These are phyloP conservation scores for Triops cancriformis DNA, from an alignment of 1,140 invertebrate species.

Conservation along the genomic window DNA sequence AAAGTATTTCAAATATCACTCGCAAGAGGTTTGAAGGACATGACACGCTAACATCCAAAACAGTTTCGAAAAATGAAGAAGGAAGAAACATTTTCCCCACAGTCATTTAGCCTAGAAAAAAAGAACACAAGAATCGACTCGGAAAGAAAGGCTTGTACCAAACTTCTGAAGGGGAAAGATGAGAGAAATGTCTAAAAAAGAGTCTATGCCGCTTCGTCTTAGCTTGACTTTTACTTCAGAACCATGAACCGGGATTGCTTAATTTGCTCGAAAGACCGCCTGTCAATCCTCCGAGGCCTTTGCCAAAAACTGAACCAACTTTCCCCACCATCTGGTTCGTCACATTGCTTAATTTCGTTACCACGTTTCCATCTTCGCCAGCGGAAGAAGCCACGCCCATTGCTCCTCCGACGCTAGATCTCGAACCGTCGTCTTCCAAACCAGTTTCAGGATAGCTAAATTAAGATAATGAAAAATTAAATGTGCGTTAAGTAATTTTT, in stretches of 20 bases:
- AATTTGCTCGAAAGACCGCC: constrained; percentile 71
- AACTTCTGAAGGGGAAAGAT: constrained; percentile 11
- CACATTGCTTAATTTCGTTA: constrained; percentile 58
- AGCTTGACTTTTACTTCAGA: constrained; percentile 27
- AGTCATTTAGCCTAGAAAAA: neutral
- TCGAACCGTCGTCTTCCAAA: constrained; percentile 45
- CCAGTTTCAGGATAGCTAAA: constrained; percentile 47
- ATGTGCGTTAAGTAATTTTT: constrained; percentile 6
- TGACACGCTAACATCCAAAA: constrained; percentile 5
- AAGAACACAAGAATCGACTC: neutral
- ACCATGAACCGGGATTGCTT: constrained; percentile 49
- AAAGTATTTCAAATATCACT: neutral
- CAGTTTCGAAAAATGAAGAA: neutral
- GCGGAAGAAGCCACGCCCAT: constrained; percentile 21
- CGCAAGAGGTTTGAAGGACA: neutral
- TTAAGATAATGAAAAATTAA: constrained; percentile 23
- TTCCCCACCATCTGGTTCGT: constrained; percentile 65
- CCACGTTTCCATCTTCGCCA: constrained; percentile 52
- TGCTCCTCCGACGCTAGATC: constrained; percentile 34
- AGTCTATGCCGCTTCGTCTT: neutral
- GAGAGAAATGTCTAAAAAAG: constrained; percentile 15
- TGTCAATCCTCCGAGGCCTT: constrained; percentile 69
- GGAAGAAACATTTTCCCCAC: neutral
- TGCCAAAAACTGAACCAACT: constrained; percentile 72
- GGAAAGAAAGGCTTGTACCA: constrained; percentile 20